Base-by-base conservation (phyloP, 2,797 vertebrate genomes). In the Rhyacichthys aspro region DNA sequence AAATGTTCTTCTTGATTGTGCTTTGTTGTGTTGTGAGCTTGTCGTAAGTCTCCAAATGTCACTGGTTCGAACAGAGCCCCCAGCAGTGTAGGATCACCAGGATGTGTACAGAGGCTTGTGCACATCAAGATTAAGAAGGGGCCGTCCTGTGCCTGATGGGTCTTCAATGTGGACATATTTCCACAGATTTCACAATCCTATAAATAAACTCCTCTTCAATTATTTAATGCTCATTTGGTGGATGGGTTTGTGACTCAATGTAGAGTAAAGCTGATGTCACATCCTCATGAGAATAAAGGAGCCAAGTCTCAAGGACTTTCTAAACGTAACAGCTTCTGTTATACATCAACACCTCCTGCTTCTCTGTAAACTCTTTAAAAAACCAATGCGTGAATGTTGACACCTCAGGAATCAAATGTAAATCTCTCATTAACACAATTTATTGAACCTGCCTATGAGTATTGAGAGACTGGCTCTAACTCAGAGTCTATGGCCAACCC, bases 31-130 rank as follows among this genome's bases (percentile, higher is more conserved):
- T 84, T 85, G 82, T 79, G 82, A 86, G 88, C 81, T 78, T 87
- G 83, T 89, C 89, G 88, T 89, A 86, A 89, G 84, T 78, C 83
- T 88, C 72, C 70, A 89, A 88, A 90, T 89, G 87, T 89, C 87
- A 88, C 73, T 73, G 79, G 88, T 87, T 88, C 88, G 87, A 89
- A 85, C 76, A 85, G 81, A 67, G 74, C 88, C 82, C 66, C 78
- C 59, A 86, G 86, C 85, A 68, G 55, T 58, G 73, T 84, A 72
- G 70, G 77, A 81, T 83, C 81, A 67, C 72, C 73, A 62, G 81
- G 78, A 83, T 87, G 85, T 84, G 71, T 85, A 73, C 68, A 23
- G 67, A 42, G 60, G 80, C 63, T 71, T 67, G 60, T 55, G 63
- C 67, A 53, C 68, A 63, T 73, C 46, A 63, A 75, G 80, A 78